Percentiles rank a stretch among this genome's conserved stretches.
These are phyloP conservation scores for Peromyscus eremicus DNA, from an alignment of 2,797 vertebrate genomes.

Conservation along the genomic window DNA sequence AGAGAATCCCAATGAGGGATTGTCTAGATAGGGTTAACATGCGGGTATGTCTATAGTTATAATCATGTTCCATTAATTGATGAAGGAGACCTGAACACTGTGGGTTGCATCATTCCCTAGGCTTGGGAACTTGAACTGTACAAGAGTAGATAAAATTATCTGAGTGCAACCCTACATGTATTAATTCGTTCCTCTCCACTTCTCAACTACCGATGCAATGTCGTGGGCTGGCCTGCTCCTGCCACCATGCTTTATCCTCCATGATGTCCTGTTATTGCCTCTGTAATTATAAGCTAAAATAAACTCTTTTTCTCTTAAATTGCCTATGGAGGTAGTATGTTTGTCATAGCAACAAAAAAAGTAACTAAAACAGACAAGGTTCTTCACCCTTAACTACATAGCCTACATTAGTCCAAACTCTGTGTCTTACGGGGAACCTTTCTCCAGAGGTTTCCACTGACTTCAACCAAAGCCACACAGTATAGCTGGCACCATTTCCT, in stretches of 20 bases:
- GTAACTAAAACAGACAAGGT: neutral
- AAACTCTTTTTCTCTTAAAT: neutral
- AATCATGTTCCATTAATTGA: neutral
- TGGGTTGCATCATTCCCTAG: neutral
- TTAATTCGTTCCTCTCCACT: neutral
- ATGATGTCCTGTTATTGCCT: neutral
- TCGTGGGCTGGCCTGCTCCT: neutral
- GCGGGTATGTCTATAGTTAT: neutral
- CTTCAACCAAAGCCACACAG: neutral
- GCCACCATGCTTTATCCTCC: neutral
- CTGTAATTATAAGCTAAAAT: neutral
- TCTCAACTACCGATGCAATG: neutral
- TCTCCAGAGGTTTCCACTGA: neutral
- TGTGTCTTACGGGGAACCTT: too few relatives aligned
- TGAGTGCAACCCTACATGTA: neutral
- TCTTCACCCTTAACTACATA: neutral
- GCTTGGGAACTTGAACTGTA: neutral
- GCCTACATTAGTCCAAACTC: neutral
- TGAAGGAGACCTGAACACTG: neutral
- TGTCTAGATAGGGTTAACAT: neutral
- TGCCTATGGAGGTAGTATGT: neutral
- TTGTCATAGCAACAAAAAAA: neutral
- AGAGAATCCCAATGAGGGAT: neutral
- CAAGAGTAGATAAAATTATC: neutral
- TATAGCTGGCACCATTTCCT: neutral